A percentile compares a stretch with the other conserved stretches of the same genome.
Conservation (phyloP, 1,140 invertebrate species). For the Sarcophaga peregrina region DNA sequence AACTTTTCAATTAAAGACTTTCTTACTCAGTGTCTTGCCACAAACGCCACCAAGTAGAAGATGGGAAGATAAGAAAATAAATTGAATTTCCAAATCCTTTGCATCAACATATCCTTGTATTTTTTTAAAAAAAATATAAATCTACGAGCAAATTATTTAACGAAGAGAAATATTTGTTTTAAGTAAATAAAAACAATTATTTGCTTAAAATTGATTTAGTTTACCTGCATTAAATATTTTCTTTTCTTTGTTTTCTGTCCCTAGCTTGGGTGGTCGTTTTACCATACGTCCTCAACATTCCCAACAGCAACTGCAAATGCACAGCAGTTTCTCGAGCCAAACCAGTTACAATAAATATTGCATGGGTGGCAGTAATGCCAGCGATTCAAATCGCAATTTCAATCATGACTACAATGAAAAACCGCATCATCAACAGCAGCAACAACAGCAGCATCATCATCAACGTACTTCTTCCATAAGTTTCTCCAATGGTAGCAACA, state of each 20-base stretch:
- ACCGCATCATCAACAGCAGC: neutral
- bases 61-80: too few species aligned
- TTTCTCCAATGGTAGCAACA: slow-evolving; percentile 40
- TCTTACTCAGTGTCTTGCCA: too few species aligned
- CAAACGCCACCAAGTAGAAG: too few species aligned
- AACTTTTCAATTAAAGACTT: too few species aligned
- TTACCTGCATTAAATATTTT: slow-evolving; percentile 19
- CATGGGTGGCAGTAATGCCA: slow-evolving; percentile 50
- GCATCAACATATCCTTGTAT: too few species aligned
- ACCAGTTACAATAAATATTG: slow-evolving; percentile 50
- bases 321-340: slow-evolving; percentile 54
- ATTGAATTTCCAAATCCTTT: too few species aligned
- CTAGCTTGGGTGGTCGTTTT: slow-evolving; percentile 73
- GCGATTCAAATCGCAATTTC: slow-evolving; percentile 44
- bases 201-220: slow-evolving; percentile 6
- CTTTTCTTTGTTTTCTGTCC: slow-evolving; percentile 40
- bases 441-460: neutral
- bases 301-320: slow-evolving; percentile 63
- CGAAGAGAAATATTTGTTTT: too few species aligned
- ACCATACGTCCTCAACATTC: slow-evolving; percentile 70
- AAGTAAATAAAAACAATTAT: neutral
- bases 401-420: slow-evolving; percentile 27
- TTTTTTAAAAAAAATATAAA: too few species aligned
- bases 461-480: slow-evolving; percentile 30
- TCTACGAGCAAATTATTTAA: too few species aligned